A percentile compares a stretch with the other conserved stretches of the same genome.
phyloP scores from a whole-genome alignment of 2,888 invertebrate species.

The Amiota minor region DNA sequence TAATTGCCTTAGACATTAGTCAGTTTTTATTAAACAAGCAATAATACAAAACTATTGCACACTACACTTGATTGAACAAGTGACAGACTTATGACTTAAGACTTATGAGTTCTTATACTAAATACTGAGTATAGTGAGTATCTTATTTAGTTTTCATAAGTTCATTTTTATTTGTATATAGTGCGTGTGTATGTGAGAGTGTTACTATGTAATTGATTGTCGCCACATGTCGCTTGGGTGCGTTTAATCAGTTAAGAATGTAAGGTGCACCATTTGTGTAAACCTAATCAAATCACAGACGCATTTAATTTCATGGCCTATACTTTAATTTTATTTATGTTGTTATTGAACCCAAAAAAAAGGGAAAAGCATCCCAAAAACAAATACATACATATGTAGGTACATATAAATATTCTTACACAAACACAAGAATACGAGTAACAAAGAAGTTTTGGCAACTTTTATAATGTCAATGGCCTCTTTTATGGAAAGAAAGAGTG shows the following conservation, averaged over 20 bases:
- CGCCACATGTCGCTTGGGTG: background rate
- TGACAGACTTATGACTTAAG: too few species aligned
- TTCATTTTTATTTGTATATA: background rate
- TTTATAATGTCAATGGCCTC: background rate
- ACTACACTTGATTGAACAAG: too few species aligned
- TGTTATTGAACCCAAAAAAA: constrained; percentile 35
- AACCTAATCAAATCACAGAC: constrained; percentile 44
- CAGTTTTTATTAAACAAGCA: too few species aligned
- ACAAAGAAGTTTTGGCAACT: background rate
- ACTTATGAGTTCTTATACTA: too few species aligned
- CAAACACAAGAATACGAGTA: background rate
- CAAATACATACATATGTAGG: constrained; percentile 13
- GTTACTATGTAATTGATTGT: constrained; percentile 3
- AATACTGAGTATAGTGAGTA: background rate
- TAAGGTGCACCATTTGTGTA: constrained; percentile 39
- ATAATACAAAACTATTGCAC: too few species aligned
- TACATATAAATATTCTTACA: too few species aligned
- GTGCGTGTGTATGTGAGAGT: too few species aligned
- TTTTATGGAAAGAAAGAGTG: too few species aligned
- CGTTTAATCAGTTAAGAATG: constrained; percentile 36
- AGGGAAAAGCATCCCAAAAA: background rate
- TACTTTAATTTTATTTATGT: constrained; percentile 29
- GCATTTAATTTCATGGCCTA: constrained; percentile 36
- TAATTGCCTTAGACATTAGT: constrained; percentile 2
- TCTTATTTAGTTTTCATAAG: background rate